Evolutionary conservation across 1,140 invertebrate genomes (phyloP).

Genomic region (Bombus sylvicola): DNA sequence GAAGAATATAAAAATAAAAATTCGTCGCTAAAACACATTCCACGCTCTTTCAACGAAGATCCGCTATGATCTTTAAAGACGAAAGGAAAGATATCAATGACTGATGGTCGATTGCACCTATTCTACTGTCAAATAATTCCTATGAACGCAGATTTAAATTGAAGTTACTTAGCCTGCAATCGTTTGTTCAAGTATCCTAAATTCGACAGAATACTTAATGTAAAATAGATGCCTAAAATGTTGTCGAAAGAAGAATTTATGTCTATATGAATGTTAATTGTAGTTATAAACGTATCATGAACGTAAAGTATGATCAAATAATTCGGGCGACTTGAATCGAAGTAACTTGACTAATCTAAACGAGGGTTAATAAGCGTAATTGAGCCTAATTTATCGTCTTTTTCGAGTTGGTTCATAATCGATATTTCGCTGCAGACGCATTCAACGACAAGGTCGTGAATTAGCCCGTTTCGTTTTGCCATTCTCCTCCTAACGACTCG

Average conservation of each 20-base stretch:
- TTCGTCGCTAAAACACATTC: not conserved
- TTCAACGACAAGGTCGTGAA: constrained; percentile 60
- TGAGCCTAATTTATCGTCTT: constrained; percentile 51
- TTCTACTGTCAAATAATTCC: not conserved
- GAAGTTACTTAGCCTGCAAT: too few species aligned
- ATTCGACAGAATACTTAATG: too few species aligned
- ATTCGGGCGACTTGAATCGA: not conserved
- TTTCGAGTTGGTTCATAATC: constrained; percentile 35
- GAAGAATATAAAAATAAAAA: too few species aligned
- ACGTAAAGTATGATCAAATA: not conserved
- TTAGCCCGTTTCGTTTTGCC: constrained; percentile 55
- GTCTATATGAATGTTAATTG: not conserved
- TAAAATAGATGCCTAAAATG: too few species aligned
- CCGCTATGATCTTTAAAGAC: not conserved
- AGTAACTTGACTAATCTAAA: not conserved
- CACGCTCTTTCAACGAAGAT: not conserved
- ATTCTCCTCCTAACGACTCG: constrained; percentile 49
- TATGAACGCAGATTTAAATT: too few species aligned
- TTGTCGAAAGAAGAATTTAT: too few species aligned
- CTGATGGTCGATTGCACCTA: too few species aligned
- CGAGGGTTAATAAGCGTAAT: constrained; percentile 37
- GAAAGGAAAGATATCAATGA: not conserved
- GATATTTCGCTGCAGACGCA: constrained; percentile 40
- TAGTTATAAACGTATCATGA: not conserved
- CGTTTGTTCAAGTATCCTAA: too few species aligned